Conservation (phyloP, 1,140 invertebrate genomes). For the Subanguina moxae region DNA sequence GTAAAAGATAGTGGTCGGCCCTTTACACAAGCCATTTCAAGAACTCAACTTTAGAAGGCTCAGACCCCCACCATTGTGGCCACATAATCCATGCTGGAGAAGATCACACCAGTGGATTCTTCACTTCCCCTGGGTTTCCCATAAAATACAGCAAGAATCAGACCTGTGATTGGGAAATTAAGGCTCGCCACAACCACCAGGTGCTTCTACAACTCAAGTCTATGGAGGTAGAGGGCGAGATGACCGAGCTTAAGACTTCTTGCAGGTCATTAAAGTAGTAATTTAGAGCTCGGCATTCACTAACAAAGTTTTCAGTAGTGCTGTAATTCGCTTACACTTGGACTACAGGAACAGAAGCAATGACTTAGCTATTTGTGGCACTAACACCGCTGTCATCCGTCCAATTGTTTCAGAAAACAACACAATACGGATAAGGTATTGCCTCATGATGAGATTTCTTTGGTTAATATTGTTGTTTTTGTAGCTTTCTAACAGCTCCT, state of each 20-base stretch:
- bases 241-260: constrained; percentile 41
- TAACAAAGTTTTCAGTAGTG: constrained; percentile 22
- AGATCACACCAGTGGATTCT: constrained; percentile 37
- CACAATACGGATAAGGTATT: constrained; percentile 53
- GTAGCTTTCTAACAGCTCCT: constrained; percentile 38
- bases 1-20: not conserved
- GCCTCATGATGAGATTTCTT: too few species aligned
- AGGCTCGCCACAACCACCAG: constrained; percentile 45
- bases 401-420: constrained; percentile 51
- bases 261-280: constrained; percentile 32
- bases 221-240: constrained; percentile 52
- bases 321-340: constrained; percentile 48
- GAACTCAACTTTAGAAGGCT: constrained; percentile 22
- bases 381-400: constrained; percentile 32
- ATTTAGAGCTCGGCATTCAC: not conserved
- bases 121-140: constrained; percentile 44
- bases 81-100: constrained; percentile 34
- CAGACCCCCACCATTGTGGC: constrained; percentile 50
- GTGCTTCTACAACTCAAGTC: constrained; percentile 26
- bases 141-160: constrained; percentile 55
- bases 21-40: constrained; percentile 6
- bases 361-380: constrained; percentile 41
- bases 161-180: constrained; percentile 55
- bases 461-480: constrained; percentile 10
- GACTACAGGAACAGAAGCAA: constrained; percentile 41